phyloP scores from a whole-genome alignment of 1,140 invertebrate genomes.

The Drosophila kikkawai region DNA sequence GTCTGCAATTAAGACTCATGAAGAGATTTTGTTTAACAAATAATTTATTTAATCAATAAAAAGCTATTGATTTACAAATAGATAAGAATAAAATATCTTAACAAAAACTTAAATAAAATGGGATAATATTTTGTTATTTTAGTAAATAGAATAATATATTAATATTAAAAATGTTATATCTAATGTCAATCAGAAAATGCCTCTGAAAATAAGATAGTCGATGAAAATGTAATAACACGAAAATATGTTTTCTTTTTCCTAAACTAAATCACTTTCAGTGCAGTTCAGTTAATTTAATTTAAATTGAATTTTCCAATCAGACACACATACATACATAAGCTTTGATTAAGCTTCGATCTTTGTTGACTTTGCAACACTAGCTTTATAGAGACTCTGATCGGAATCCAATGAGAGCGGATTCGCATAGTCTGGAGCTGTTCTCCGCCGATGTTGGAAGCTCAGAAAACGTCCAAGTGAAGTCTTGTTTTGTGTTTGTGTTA shows the following conservation, averaged over 20 bases:
- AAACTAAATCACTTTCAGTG: too few species aligned
- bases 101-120: too few species aligned
- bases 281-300: not conserved
- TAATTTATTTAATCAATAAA: too few species aligned
- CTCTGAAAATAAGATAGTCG: not conserved
- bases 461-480: slow-evolving; percentile 11
- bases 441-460: slow-evolving; percentile 9
- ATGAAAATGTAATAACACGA: not conserved
- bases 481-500: slow-evolving; percentile 23
- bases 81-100: too few species aligned
- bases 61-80: too few species aligned
- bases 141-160: too few species aligned
- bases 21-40: too few species aligned
- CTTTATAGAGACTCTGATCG: not conserved
- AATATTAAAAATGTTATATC: too few species aligned
- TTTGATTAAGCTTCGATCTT: not conserved
- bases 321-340: not conserved
- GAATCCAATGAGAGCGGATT: slow-evolving; percentile 7
- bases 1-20: too few species aligned
- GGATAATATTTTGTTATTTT: too few species aligned
- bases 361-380: slow-evolving; percentile 8
- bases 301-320: not conserved
- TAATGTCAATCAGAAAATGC: not conserved
- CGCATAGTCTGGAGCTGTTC: slow-evolving; percentile 15
- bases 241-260: not conserved